Conservation (phyloP, 2,797 vertebrate genomes). For the Crocodylus rhombifer region DNA sequence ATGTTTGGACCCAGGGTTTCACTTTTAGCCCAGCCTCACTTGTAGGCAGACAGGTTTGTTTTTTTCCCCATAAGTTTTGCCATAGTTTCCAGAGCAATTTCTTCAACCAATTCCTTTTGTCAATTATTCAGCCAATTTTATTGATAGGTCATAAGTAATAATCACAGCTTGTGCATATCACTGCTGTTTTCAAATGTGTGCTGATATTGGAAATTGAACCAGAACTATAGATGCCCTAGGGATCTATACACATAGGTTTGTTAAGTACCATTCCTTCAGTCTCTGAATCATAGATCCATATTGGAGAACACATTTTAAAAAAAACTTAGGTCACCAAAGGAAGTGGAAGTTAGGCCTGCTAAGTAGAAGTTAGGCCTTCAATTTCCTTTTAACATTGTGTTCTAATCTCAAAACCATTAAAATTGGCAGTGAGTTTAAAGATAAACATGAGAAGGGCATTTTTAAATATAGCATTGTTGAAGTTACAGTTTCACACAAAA, state of each 20-base stretch:
- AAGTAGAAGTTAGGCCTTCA: background rate
- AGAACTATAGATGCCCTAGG: background rate
- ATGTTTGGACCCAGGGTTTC: background rate
- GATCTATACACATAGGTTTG: background rate
- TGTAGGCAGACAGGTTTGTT: background rate
- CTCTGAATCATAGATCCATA: background rate
- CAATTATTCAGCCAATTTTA: background rate
- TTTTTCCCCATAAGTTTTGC: background rate
- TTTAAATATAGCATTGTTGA: conserved; percentile 52
- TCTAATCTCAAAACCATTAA: conserved; percentile 20
- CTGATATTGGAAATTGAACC: background rate
- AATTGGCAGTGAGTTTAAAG: conserved; percentile 49
- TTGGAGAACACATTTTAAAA: background rate
- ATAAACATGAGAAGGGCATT: conserved; percentile 52
- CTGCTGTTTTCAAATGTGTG: background rate
- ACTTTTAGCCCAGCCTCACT: background rate
- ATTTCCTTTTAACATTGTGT: conserved; percentile 1
- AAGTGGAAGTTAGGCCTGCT: conserved; percentile 7
- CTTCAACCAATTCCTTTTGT: background rate
- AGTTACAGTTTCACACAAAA: conserved; percentile 29
- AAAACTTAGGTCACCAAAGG: background rate
- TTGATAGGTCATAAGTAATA: background rate
- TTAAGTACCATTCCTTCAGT: background rate
- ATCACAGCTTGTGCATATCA: background rate
- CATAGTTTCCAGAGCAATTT: background rate